phyloP scores from a whole-genome alignment of 2,113 vertebrate species.

The Prunella fulvescens region DNA sequence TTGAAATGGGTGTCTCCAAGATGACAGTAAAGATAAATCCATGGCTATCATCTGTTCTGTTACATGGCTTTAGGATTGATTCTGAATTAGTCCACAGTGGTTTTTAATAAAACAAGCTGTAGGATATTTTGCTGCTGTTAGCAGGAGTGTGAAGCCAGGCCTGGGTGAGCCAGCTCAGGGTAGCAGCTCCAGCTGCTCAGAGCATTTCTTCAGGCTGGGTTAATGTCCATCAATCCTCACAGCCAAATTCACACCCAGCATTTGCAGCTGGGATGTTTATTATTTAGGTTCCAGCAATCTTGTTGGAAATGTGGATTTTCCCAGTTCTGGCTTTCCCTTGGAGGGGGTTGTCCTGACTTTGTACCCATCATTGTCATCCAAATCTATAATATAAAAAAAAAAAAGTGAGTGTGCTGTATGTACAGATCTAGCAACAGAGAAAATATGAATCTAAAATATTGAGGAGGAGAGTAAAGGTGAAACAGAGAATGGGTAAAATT shows the following conservation, averaged over 20 bases:
- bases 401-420: fast-evolving
- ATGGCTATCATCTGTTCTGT: background rate
- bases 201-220: background rate
- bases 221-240: background rate
- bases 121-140: background rate
- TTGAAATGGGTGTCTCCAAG: fast-evolving
- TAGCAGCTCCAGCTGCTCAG: background rate
- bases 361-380: background rate
- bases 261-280: background rate
- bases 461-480: background rate
- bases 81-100: background rate
- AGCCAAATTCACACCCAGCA: background rate
- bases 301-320: background rate
- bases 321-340: background rate
- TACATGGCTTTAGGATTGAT: background rate
- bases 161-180: background rate
- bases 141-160: background rate
- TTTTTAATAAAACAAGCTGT: background rate
- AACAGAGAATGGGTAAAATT: background rate
- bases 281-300: background rate
- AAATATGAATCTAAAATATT: background rate
- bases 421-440: background rate
- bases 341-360: background rate
- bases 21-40: background rate
- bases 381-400: background rate